These are phyloP conservation scores for Smithornis capensis DNA, from an alignment of 2,113 vertebrate species.

Conservation along the genomic window DNA sequence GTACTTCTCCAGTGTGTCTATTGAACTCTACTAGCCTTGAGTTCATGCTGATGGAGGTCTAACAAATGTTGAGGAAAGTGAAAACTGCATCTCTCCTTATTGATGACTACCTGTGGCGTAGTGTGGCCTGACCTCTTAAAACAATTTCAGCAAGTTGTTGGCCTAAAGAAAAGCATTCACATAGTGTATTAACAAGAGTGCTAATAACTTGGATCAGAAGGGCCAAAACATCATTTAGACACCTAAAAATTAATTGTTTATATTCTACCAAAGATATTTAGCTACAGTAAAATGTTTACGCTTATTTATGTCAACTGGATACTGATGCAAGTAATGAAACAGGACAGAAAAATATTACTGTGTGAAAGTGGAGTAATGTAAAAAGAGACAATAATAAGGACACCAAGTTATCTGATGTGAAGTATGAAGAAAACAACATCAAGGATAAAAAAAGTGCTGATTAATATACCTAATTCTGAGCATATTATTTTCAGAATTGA, in stretches of 20 bases:
- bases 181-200: background rate
- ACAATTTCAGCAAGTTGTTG: background rate
- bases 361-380: background rate
- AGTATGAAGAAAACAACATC: background rate
- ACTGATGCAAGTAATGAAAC: background rate
- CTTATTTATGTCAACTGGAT: background rate
- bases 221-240: background rate
- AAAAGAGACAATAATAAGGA: background rate
- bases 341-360: background rate
- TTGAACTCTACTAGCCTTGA: background rate
- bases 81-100: background rate
- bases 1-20: background rate
- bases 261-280: background rate
- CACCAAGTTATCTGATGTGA: background rate
- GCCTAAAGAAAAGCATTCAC: background rate
- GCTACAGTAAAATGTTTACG: background rate
- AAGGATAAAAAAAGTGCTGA: slow-evolving; percentile 32
- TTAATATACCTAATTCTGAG: slow-evolving; percentile 42
- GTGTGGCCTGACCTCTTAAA: background rate
- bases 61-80: background rate
- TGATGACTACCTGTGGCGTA: too few relatives aligned
- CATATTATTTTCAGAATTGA: slow-evolving; percentile 57
- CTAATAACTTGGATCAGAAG: background rate
- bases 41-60: background rate
- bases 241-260: background rate